Conservation (phyloP, 2,888 invertebrate species). For the Blastobasis adustella region DNA sequence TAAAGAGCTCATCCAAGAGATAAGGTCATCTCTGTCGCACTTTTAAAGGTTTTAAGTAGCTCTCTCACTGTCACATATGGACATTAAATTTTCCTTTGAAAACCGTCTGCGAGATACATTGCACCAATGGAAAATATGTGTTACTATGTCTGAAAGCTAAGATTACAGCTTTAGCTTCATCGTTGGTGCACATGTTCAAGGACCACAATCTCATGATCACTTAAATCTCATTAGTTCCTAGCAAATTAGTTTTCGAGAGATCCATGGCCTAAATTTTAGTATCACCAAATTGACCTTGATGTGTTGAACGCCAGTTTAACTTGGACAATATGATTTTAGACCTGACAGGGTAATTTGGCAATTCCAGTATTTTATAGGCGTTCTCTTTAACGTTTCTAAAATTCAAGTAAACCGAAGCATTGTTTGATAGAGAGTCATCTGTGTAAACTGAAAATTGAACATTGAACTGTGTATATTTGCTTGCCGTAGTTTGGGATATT, state of each 20-base stretch:
- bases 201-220: conserved; percentile 14
- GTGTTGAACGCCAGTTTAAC: too few species aligned
- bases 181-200: neutral
- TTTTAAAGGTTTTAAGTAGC: conserved; percentile 35
- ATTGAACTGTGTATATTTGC: neutral
- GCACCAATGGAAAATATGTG: too few species aligned
- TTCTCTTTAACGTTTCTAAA: too few species aligned
- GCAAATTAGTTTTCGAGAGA: conserved; percentile 12
- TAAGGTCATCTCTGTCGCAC: conserved; percentile 33
- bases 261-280: conserved; percentile 24
- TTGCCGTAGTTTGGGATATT: conserved; percentile 1
- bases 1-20: conserved; percentile 70
- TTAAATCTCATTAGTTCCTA: conserved; percentile 17
- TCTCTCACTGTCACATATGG: conserved; percentile 31
- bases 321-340: too few species aligned
- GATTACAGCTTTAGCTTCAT: too few species aligned
- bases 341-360: too few species aligned
- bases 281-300: too few species aligned
- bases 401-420: too few species aligned
- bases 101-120: too few species aligned
- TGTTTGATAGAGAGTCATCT: too few species aligned
- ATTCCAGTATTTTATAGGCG: too few species aligned
- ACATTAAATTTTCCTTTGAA: neutral
- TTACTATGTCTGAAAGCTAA: too few species aligned
- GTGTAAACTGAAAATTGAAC: neutral